Conservation (phyloP, 2,113 vertebrate genomes). For the Chitala chitala region DNA sequence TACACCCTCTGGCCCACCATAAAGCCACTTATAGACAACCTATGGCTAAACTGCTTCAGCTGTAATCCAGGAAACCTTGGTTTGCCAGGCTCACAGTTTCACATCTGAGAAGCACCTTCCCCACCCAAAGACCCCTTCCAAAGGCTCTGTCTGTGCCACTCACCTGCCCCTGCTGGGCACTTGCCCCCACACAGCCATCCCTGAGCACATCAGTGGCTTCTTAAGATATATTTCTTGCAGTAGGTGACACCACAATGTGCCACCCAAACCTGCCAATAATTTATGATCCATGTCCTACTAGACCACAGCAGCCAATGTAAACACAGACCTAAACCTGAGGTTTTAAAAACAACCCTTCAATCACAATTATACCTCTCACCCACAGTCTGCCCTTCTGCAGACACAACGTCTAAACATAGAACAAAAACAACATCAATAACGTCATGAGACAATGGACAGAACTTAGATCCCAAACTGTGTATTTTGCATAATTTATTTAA, state of each 20-base stretch:
- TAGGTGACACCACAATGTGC: neutral
- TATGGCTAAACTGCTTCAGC: too few relatives aligned
- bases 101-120: neutral
- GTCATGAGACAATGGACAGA: neutral
- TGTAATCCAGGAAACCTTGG: neutral
- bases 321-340: neutral
- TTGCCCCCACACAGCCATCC: neutral
- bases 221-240: conserved; percentile 10
- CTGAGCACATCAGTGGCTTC: neutral
- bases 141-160: conserved; percentile 2
- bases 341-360: neutral
- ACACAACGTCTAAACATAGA: too few relatives aligned
- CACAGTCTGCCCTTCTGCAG: too few relatives aligned
- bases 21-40: too few relatives aligned
- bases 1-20: too few relatives aligned
- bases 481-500: neutral
- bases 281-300: neutral
- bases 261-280: neutral
- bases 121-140: conserved; percentile 14
- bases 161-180: neutral
- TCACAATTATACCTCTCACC: neutral
- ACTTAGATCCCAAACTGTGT: neutral
- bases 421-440: neutral
- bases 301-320: neutral
- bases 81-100: neutral